Evolutionary conservation across 1,140 invertebrate species (phyloP), one percentile per base, ranked within the genome.

Genomic region (Mya arenaria): DNA sequence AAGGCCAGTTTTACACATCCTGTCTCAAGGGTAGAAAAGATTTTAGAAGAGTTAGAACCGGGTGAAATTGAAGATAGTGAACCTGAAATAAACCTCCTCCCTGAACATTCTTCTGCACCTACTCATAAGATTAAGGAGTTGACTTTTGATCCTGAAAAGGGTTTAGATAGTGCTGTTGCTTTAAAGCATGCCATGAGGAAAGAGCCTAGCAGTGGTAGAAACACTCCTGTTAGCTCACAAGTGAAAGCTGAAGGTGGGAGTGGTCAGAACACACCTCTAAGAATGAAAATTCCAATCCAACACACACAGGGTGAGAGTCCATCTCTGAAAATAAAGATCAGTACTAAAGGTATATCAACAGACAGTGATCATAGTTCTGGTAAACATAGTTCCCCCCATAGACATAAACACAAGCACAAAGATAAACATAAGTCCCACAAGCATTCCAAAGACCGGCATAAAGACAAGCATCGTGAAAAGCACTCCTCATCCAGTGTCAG

Each of bases 381-480:
- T 39, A 80, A 80, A 39, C 77, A 80, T 48, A 71, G 56, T 48
- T 80, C 77, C 30, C 77, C 77, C 19, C 77, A 80, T 71, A 44
- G 77, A n/a, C 77, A 80, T 41, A 66, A 78, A 56, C 77, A 80
- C 58, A 80, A 80, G 25, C 77, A 80, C 56, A 80, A 80, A 58
- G 66, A 71, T 58, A 80, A 80, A 62, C 77, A 80, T 23, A 80
- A 80, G 41, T 68, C 62, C 6, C 65, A 80, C n/a, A 80, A 80
- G 48, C 77, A 71, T 68, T 80, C 77, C 25, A 30, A 37, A 13
- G 77, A 80, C 44, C 69, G 71, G 32, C 41, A 80, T 23, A 25
- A 39, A 62, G 37, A 68, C 17, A 68, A 48, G 37, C 41, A 79
- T n/a, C 44, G 55, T 19, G 44, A 80, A 25, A 68, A 62, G 28